phyloP scores from a whole-genome alignment of 1,140 invertebrate genomes.

The Lamellibrachia luymesi region DNA sequence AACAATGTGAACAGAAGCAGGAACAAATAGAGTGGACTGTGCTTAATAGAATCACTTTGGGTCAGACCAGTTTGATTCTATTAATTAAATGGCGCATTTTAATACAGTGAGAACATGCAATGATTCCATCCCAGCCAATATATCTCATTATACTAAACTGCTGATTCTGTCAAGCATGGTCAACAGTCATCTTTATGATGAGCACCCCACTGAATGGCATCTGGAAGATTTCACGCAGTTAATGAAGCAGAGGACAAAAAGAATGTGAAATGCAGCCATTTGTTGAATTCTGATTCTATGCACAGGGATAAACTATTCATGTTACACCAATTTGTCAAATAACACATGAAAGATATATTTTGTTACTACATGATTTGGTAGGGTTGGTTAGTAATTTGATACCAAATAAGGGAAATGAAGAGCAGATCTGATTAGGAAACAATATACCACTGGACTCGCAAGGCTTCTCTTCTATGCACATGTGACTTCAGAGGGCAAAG shows the following conservation, averaged over 20 bases:
- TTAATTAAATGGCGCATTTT: no score
- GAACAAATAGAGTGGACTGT: neutral
- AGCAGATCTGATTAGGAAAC: neutral
- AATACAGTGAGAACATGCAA: no score
- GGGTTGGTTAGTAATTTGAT: neutral
- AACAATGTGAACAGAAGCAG: neutral
- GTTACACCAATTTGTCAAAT: neutral
- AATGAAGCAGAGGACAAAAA: neutral
- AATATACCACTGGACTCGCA: no score
- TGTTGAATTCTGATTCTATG: neutral
- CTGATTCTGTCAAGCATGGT: neutral
- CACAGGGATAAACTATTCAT: neutral
- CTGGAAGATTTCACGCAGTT: neutral
- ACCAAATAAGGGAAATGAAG: neutral
- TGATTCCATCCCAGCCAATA: no score
- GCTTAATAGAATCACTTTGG: no score
- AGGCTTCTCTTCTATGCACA: no score
- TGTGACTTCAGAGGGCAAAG: neutral
- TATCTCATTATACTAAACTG: no score
- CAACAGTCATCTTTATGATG: neutral
- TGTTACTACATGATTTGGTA: neutral
- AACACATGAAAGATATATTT: neutral
- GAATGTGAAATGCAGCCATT: neutral
- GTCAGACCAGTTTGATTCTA: no score
- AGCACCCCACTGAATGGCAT: no score